Conservation (phyloP, 2,113 vertebrate genomes). For the Ceyx cyanopectus region DNA sequence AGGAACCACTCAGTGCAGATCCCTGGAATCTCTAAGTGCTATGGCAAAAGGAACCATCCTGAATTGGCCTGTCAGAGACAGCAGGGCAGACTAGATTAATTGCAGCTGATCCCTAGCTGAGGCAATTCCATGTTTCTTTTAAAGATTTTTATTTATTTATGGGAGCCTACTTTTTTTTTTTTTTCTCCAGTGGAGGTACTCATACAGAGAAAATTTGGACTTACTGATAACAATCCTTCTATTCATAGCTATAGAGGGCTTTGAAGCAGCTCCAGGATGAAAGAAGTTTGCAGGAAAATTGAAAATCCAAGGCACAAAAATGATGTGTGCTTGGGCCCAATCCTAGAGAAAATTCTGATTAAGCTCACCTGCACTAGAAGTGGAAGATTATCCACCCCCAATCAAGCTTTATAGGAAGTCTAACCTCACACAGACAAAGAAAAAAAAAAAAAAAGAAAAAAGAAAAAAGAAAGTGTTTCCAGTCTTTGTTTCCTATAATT, state of each 20-base stretch:
- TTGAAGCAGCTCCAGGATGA: background rate
- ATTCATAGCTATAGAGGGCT: background rate
- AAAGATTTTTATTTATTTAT: background rate
- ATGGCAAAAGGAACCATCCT: too few relatives aligned
- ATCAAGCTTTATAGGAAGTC: conserved; percentile 9
- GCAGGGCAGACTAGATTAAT: background rate
- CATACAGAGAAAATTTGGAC: background rate
- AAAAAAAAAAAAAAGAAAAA: conserved; percentile 31
- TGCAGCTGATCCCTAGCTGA: background rate
- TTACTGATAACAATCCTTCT: background rate
- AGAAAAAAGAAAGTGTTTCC: conserved; percentile 65
- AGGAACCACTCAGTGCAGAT: background rate
- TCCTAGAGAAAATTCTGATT: background rate
- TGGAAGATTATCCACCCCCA: background rate
- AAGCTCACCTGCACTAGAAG: conserved; percentile 18
- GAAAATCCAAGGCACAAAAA: background rate
- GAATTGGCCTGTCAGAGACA: conserved; percentile 7
- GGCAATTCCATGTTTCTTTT: background rate
- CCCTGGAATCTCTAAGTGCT: background rate
- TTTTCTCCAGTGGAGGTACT: background rate
- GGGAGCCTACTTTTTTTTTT: background rate
- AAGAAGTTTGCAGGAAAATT: background rate
- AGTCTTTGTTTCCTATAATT: conserved; percentile 54
- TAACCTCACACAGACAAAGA: conserved; percentile 40
- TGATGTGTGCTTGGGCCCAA: background rate